Evolutionary conservation across 2,888 invertebrate genomes (phyloP).

Genomic region (Seira musarum): DNA sequence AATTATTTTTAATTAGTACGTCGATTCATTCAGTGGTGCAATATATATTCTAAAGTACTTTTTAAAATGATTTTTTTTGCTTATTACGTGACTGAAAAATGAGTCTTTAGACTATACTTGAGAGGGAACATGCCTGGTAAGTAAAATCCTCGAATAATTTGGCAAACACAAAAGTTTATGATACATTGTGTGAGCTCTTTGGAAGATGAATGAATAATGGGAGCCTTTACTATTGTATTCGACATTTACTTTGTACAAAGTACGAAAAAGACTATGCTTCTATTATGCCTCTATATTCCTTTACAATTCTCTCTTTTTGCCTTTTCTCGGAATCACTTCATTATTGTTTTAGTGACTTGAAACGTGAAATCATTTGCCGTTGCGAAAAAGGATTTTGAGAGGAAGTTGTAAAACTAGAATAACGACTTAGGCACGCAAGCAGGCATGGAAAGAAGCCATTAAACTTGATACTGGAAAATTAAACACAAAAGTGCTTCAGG

Average conservation of each 20-base stretch:
- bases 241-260: too few species aligned
- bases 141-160: constrained; percentile 4
- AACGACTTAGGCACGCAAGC: constrained; percentile 10
- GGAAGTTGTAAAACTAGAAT: constrained; percentile 10
- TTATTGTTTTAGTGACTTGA: constrained; percentile 10
- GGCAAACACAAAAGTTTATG: constrained; percentile 10
- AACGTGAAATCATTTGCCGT: constrained; percentile 10
- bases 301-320: background rate
- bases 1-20: constrained; percentile 4
- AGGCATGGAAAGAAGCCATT: constrained; percentile 7
- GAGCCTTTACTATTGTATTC: background rate
- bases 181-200: constrained; percentile 4
- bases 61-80: constrained; percentile 3
- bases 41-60: background rate
- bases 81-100: background rate
- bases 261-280: background rate
- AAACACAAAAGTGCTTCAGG: background rate
- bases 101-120: background rate
- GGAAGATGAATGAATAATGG: background rate
- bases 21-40: background rate
- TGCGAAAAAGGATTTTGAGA: background rate
- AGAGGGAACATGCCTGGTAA: background rate
- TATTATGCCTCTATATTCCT: too few species aligned
- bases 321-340: constrained; percentile 1
- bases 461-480: constrained; percentile 4